Conservation (phyloP, 2,888 invertebrate genomes). For the Hypselothyrea guttata region DNA sequence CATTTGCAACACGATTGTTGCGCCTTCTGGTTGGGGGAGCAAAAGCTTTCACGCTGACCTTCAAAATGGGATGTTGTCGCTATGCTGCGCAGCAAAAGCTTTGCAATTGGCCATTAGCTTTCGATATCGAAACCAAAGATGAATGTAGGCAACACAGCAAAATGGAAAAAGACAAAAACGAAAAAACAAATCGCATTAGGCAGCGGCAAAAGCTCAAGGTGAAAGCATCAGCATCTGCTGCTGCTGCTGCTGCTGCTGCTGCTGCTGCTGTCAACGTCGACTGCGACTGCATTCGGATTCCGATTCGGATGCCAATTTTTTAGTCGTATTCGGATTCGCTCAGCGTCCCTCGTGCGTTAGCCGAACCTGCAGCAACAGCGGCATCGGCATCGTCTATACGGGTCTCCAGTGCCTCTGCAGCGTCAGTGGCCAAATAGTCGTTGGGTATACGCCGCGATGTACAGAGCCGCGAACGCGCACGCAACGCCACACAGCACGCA, state of each 20-base stretch:
- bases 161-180: conserved; percentile 10
- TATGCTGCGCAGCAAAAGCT: conserved; percentile 43
- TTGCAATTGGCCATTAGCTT: conserved; percentile 31
- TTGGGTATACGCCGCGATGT: conserved; percentile 81
- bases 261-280: conserved; percentile 5
- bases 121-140: conserved; percentile 52
- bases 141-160: too few relatives aligned
- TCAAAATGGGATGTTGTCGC: conserved; percentile 33
- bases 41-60: conserved; percentile 37
- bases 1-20: conserved; percentile 40
- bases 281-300: conserved; percentile 50
- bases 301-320: conserved; percentile 47
- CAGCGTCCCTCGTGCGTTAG: conserved; percentile 53
- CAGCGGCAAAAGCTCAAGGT: conserved; percentile 63
- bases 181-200: conserved; percentile 36
- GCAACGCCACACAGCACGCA: conserved; percentile 43
- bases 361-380: conserved; percentile 44
- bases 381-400: conserved; percentile 19
- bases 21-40: conserved; percentile 21
- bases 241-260: conserved; percentile 5
- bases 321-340: conserved; percentile 50
- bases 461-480: conserved; percentile 79
- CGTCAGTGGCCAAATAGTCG: conserved; percentile 75
- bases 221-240: conserved; percentile 57
- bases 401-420: conserved; percentile 78